These are phyloP conservation scores for Craseonycteris thonglongyai DNA, from an alignment of 2,113 vertebrate genomes.

Conservation along the genomic window DNA sequence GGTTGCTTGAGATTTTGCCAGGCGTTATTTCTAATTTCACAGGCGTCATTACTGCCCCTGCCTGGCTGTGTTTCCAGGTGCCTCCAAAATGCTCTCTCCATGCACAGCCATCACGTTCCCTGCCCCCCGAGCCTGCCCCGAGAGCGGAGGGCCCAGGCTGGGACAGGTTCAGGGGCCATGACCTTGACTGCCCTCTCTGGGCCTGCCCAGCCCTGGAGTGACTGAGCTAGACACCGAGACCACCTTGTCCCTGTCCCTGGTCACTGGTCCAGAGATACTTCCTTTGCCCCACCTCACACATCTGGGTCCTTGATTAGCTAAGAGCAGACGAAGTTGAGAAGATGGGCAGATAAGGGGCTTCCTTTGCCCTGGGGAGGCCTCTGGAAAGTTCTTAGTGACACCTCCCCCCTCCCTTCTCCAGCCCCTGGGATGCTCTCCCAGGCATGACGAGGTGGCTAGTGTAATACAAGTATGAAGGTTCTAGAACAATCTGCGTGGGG, in stretches of 20 bases:
- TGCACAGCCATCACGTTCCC: not conserved
- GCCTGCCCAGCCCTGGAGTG: not conserved
- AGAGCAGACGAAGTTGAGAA: not conserved
- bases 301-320: not conserved
- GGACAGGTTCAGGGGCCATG: not conserved
- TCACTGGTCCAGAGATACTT: not conserved
- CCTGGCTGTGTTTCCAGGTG: not conserved
- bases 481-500: not conserved
- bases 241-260: not conserved
- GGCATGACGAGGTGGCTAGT: not conserved
- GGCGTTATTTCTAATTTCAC: not conserved
- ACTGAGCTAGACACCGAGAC: not conserved
- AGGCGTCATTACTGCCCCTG: not conserved
- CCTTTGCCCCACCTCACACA: not conserved
- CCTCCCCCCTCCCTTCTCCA: not conserved
- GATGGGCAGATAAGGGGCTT: not conserved
- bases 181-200: not conserved
- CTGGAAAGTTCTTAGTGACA: not conserved
- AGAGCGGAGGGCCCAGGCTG: not conserved
- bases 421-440: not conserved
- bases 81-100: not conserved
- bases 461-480: not conserved
- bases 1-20: no score
- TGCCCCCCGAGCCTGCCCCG: not conserved
- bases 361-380: not conserved